Conservation (phyloP, 2,888 invertebrate genomes). For the Rapana venosa region DNA sequence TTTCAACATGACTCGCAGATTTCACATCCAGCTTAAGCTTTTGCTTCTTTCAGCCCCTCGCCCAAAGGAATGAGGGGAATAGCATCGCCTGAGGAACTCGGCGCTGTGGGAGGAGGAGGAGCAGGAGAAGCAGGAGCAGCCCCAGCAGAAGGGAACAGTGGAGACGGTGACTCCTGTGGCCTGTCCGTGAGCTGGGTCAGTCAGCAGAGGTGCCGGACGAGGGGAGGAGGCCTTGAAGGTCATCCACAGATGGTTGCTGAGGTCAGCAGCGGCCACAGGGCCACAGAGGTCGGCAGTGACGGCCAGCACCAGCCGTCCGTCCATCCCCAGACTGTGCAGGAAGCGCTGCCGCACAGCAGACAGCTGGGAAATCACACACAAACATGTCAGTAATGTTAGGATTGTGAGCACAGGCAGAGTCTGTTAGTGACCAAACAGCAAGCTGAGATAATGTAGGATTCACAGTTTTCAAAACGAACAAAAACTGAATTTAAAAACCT, state of each 20-base stretch:
- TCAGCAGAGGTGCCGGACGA: constrained; percentile 31
- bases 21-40: too few relatives aligned
- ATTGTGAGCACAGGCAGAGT: too few relatives aligned
- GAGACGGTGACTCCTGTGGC: neutral
- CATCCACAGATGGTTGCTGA: constrained; percentile 31
- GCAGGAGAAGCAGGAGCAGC: neutral
- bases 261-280: constrained; percentile 31
- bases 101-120: neutral
- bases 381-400: too few relatives aligned
- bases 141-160: neutral
- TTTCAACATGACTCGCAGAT: too few relatives aligned
- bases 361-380: neutral
- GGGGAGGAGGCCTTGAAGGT: neutral
- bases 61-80: constrained; percentile 3
- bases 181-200: neutral
- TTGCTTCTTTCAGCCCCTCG: neutral
- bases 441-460: too few relatives aligned
- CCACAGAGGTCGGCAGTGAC: constrained; percentile 21
- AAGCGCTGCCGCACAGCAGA: neutral
- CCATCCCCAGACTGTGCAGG: constrained; percentile 21
- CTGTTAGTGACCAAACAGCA: too few relatives aligned
- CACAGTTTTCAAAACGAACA: too few relatives aligned
- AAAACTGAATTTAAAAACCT: too few relatives aligned
- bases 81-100: neutral
- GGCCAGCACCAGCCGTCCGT: constrained; percentile 37